These are phyloP conservation scores for Eilema griseolum DNA, from an alignment of 2,888 invertebrate genomes.

Conservation along the genomic window DNA sequence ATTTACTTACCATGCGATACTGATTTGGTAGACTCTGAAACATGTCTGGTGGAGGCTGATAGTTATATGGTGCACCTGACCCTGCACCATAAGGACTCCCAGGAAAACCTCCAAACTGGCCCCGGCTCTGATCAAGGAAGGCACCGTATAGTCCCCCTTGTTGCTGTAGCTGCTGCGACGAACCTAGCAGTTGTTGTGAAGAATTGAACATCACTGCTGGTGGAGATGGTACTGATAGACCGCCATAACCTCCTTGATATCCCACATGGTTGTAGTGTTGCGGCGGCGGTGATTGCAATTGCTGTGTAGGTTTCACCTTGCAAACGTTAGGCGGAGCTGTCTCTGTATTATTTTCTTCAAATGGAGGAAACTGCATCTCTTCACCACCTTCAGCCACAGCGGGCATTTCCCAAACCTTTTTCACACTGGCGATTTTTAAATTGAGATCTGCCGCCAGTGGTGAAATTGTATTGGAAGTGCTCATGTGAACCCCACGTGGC, in stretches of 20 bases:
- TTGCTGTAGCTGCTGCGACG: slow-evolving; percentile 88
- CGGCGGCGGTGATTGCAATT: slow-evolving; percentile 90
- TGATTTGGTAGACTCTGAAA: slow-evolving; percentile 83
- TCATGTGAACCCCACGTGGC: slow-evolving; percentile 88
- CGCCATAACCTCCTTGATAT: slow-evolving; percentile 92
- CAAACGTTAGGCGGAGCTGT: slow-evolving; percentile 90
- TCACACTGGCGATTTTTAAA: slow-evolving; percentile 97
- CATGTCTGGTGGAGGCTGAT: slow-evolving; percentile 90
- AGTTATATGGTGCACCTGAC: slow-evolving; percentile 91
- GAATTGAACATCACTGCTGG: slow-evolving; percentile 94
- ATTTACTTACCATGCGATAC: slow-evolving; percentile 77
- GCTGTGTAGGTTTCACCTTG: slow-evolving; percentile 95
- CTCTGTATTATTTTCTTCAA: slow-evolving; percentile 79
- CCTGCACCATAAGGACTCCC: slow-evolving; percentile 90
- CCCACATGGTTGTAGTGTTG: slow-evolving; percentile 90
- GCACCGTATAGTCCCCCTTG: slow-evolving; percentile 94
- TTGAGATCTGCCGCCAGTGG: slow-evolving; percentile 96
- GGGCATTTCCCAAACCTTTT: slow-evolving; percentile 95
- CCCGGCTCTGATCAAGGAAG: slow-evolving; percentile 92
- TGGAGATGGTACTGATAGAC: slow-evolving; percentile 94
- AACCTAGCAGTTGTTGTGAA: slow-evolving; percentile 87
- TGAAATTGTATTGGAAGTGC: slow-evolving; percentile 91
- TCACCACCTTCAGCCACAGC: slow-evolving; percentile 88
- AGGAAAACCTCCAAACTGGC: slow-evolving; percentile 93
- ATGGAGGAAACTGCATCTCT: slow-evolving; percentile 81